A percentile compares a stretch with the other conserved stretches of the same genome.
phyloP scores from a whole-genome alignment of 2,113 vertebrate species.

The Macrotis lagotis region DNA sequence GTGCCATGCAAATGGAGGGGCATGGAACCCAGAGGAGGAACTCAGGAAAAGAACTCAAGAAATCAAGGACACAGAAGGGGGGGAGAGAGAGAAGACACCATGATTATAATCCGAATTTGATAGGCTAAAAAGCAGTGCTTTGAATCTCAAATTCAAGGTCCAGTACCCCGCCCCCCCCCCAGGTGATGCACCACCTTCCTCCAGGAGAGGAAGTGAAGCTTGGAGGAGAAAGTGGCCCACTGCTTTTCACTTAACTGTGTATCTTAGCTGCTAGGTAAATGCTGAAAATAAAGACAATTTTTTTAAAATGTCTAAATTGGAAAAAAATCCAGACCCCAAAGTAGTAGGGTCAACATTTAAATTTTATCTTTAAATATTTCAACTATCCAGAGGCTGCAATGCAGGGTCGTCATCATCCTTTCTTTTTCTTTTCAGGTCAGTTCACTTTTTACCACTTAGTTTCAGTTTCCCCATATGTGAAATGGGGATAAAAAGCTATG shows the following conservation, averaged over 20 bases:
- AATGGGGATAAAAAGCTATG: not conserved
- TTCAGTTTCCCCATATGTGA: not conserved
- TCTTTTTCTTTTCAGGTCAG: not conserved
- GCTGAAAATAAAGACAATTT: slow-evolving; percentile 52
- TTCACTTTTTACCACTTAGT: not conserved
- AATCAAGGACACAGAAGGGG: too few species aligned
- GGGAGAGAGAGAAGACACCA: not conserved
- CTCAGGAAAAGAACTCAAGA: not conserved
- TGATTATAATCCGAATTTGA: too few species aligned
- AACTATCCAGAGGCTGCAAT: slow-evolving; percentile 21
- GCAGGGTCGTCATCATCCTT: slow-evolving; percentile 35
- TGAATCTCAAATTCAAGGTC: too few species aligned
- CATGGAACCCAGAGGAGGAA: not conserved
- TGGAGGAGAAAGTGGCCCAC: not conserved
- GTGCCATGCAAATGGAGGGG: too few species aligned
- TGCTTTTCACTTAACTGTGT: not conserved
- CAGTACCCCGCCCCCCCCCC: too few species aligned
- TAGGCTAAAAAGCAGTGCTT: too few species aligned
- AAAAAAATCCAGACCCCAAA: slow-evolving; percentile 37
- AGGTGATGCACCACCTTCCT: not conserved
- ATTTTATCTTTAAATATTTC: slow-evolving; percentile 41
- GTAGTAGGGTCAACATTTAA: slow-evolving; percentile 23
- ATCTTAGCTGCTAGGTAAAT: not conserved
- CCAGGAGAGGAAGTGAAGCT: not conserved
- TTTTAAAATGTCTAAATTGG: not conserved